Evolutionary conservation across 2,113 vertebrate species (phyloP), one percentile per base, ranked within the genome.

Genomic region (Limnothrissa miodon): DNA sequence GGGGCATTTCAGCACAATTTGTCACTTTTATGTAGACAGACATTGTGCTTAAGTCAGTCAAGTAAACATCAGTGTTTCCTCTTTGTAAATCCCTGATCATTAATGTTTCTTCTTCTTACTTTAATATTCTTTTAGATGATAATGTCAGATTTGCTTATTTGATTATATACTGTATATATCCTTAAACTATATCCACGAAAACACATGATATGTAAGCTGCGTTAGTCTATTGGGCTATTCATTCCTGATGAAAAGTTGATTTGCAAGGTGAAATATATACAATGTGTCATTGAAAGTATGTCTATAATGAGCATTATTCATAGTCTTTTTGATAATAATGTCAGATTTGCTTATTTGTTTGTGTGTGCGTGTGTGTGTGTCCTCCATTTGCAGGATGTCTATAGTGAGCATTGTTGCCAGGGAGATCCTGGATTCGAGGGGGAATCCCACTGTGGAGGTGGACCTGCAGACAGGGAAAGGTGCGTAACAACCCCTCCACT

Each of bases 401-500:
- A 96, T 98, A 1, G 88, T 96, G 85, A 97, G 92, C 91, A 95
- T 98, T 91, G 95, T 97, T 45, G 96, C 97, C 84, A 95, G 97
- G 1, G 97, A 98, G 95, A 98, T 98, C 92, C 92, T 98, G 92
- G 97, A 98, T 89, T 98, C 97, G 89, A 95, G 83, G 85, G 93
- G 93, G 83, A 93, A 94, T 86, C 93, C 93, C 7, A 94, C 93
- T 44, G 93, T 94, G 87, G 97, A 98, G 91, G 97, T 98, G 86
- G 97, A 98, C 86, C 93, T 98, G 78, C 89, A 95, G 59, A 98
- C 96, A 13, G 92, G 88, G 87, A 98, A 96, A 96, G 97, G 97
- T 29, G 23, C 46, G 42, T 42, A 6, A 2, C 42, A 42, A 6
- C 42, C 42, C 39, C 51, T n/a, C 10, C 13, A 11, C 4, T 5